phyloP scores from a whole-genome alignment of 2,888 invertebrate species.

The Andricus quercusramuli region DNA sequence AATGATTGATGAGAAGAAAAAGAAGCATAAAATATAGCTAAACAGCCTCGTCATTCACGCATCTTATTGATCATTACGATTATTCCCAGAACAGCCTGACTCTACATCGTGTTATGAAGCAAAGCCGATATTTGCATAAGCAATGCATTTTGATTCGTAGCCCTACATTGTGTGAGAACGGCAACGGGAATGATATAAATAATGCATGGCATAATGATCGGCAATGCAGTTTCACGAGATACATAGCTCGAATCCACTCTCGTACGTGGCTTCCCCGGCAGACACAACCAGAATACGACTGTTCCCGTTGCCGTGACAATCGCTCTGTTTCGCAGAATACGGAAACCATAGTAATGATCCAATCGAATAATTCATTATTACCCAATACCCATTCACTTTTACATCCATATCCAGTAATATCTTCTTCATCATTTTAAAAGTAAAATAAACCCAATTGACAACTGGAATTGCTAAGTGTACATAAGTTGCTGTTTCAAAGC shows the following conservation, averaged over 20 bases:
- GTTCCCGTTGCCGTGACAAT: conserved; percentile 36
- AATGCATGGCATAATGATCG: conserved; percentile 75
- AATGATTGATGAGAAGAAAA: neutral
- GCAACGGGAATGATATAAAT: conserved; percentile 74
- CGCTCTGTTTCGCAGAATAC: conserved; percentile 30
- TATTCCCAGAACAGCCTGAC: conserved; percentile 66
- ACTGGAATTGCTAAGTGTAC: too few relatives aligned
- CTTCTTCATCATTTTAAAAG: too few relatives aligned
- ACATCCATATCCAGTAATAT: too few relatives aligned
- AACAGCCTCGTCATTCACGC: conserved; percentile 45
- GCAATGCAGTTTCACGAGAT: conserved; percentile 60
- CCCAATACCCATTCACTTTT: conserved; percentile 2
- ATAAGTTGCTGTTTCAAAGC: too few relatives aligned
- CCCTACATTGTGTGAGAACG: conserved; percentile 58
- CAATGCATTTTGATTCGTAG: conserved; percentile 78
- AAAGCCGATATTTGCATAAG: conserved; percentile 76
- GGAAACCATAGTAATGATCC: conserved; percentile 30
- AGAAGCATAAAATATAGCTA: neutral
- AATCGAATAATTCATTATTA: neutral
- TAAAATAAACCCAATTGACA: too few relatives aligned
- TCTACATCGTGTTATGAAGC: conserved; percentile 62
- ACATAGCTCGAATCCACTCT: conserved; percentile 51
- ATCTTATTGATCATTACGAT: conserved; percentile 73
- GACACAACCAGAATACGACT: conserved; percentile 36
- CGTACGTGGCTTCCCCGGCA: conserved; percentile 48